phyloP scores from a whole-genome alignment of 2,113 vertebrate genomes.

The Bubalus kerabau region DNA sequence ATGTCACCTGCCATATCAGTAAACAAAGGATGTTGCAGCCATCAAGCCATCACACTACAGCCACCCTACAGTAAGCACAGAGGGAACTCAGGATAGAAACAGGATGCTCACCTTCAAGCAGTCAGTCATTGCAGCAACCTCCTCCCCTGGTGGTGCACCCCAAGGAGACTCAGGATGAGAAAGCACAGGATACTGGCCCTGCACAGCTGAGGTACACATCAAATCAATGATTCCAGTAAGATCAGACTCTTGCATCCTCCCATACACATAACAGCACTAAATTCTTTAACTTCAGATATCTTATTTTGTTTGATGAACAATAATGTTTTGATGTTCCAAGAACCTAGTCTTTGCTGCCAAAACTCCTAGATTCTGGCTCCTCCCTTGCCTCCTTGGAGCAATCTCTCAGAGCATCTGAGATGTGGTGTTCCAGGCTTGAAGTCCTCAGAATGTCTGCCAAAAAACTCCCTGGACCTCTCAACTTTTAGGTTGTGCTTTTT shows the following conservation, averaged over 20 bases:
- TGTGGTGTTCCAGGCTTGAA: neutral
- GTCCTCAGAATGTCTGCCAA: neutral
- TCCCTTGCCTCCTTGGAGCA: neutral
- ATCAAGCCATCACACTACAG: neutral
- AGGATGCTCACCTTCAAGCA: neutral
- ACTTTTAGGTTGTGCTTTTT: neutral
- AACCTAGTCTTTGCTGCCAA: neutral
- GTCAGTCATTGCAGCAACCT: neutral
- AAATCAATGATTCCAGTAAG: neutral
- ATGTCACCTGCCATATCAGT: neutral
- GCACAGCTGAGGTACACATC: neutral
- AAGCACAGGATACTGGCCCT: neutral
- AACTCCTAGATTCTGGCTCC: neutral
- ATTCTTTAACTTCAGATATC: neutral
- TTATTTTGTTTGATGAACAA: neutral
- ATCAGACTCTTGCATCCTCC: neutral
- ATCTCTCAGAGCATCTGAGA: neutral
- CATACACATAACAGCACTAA: neutral
- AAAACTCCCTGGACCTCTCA: neutral
- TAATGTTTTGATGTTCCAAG: neutral
- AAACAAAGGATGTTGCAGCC: neutral
- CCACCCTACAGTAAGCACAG: neutral
- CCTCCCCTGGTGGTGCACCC: neutral
- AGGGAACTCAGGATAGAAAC: neutral
- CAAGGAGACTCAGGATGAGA: neutral